These are phyloP conservation scores for Hydropsyche tenuis DNA, from an alignment of 1,140 invertebrate genomes.

Conservation along the genomic window DNA sequence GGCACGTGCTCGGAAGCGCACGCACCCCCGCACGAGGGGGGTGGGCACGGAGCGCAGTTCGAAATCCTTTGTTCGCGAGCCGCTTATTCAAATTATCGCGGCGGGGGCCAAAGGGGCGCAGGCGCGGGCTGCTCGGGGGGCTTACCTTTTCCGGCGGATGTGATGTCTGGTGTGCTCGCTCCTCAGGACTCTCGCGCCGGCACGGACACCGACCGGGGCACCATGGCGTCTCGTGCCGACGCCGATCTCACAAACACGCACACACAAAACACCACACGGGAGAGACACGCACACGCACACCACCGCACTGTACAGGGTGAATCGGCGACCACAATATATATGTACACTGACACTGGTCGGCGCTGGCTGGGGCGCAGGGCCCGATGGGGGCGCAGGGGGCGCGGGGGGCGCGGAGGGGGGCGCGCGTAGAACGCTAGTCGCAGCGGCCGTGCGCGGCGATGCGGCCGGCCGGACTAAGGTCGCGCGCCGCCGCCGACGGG, in stretches of 20 bases:
- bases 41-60: neutral
- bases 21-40: neutral
- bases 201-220: neutral
- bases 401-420: constrained; percentile 3
- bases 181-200: neutral
- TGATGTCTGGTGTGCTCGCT: constrained; percentile 9
- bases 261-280: neutral
- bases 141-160: constrained; percentile 33
- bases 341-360: neutral
- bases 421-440: neutral
- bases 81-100: constrained; percentile 28
- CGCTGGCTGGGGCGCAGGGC: neutral
- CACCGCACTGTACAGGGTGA: no score
- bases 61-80: constrained; percentile 25
- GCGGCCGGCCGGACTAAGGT: constrained; percentile 21
- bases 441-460: neutral
- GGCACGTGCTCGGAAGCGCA: neutral
- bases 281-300: neutral
- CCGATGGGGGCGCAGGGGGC: neutral
- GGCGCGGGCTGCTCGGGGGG: neutral
- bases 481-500: neutral
- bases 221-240: neutral
- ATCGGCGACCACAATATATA: no score
- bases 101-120: neutral
- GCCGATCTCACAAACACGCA: neutral